A percentile compares a stretch with the other conserved stretches of the same genome.
phyloP scores from a whole-genome alignment of 2,113 vertebrate species.

The Python bivittatus region DNA sequence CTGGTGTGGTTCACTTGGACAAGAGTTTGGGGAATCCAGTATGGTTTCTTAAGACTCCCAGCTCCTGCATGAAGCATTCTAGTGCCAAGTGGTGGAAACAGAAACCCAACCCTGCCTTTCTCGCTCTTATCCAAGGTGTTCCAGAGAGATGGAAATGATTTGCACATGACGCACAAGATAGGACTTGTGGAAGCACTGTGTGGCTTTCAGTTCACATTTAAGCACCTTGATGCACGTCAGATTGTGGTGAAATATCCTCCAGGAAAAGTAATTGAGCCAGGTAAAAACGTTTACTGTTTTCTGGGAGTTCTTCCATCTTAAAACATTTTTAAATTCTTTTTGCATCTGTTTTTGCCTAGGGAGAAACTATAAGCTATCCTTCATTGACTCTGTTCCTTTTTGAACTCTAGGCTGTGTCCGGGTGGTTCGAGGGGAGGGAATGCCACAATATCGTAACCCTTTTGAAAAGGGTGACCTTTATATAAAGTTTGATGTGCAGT shows the following conservation, averaged over 20 bases:
- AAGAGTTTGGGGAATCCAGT: neutral
- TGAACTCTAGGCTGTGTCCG: conserved; percentile 82
- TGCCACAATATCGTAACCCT: conserved; percentile 98
- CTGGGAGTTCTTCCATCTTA: too few species aligned
- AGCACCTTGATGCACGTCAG: conserved; percentile 93
- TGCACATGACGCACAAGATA: conserved; percentile 96
- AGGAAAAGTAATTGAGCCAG: conserved; percentile 98
- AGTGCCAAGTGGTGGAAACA: neutral
- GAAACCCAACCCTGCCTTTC: neutral
- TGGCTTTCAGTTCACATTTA: conserved; percentile 95
- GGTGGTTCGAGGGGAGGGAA: conserved; percentile 93
- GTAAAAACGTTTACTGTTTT: conserved; percentile 61
- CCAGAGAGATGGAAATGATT: conserved; percentile 89
- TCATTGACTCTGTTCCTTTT: neutral
- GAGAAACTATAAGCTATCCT: neutral
- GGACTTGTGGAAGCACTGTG: conserved; percentile 96
- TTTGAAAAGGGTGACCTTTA: conserved; percentile 98
- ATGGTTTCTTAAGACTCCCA: neutral
- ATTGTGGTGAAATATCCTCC: conserved; percentile 96
- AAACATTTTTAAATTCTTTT: neutral
- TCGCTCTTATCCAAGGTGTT: conserved; percentile 70
- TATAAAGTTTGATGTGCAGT: conserved; percentile 96
- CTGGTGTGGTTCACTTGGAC: neutral
- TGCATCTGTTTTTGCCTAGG: neutral
- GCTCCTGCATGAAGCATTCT: neutral